A percentile compares a stretch with the other conserved stretches of the same genome.
Evolutionary conservation across 2,797 vertebrate species (phyloP).

Genomic region (Nyctalus aviator): DNA sequence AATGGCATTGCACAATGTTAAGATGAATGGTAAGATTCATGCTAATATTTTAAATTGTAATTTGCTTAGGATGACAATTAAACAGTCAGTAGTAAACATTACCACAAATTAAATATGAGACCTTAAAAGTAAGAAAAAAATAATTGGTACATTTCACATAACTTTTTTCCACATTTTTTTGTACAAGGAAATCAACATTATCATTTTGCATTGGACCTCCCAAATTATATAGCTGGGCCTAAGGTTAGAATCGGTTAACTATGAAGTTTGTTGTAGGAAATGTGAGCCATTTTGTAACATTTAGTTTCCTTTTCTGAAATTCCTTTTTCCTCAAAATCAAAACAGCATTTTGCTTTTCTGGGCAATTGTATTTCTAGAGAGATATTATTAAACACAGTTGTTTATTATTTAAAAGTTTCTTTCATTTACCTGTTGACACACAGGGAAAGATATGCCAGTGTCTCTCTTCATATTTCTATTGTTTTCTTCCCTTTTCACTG

Average conservation of each 20-base stretch:
- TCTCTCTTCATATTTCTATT: constrained; percentile 15
- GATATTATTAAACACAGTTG: constrained; percentile 47
- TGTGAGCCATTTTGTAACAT: not conserved
- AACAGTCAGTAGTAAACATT: not conserved
- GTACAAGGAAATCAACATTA: not conserved
- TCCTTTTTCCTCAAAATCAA: not conserved
- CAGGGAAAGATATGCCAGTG: not conserved
- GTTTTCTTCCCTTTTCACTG: constrained; percentile 25
- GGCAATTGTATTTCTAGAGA: constrained; percentile 5
- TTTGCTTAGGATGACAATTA: not conserved
- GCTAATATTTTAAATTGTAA: not conserved
- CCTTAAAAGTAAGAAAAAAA: not conserved
- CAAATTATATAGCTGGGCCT: not conserved
- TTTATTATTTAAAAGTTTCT: constrained; percentile 60
- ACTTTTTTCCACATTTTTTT: not conserved
- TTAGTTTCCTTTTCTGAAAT: constrained; percentile 1
- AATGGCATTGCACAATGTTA: not conserved
- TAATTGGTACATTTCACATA: not conserved
- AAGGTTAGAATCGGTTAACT: not conserved
- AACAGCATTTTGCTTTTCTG: not conserved
- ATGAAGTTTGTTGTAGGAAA: not conserved
- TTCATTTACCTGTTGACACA: constrained; percentile 30
- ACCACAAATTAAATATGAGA: not conserved
- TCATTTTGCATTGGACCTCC: not conserved
- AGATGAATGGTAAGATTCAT: not conserved